These are phyloP conservation scores for Oplegnathus fasciatus DNA, from an alignment of 2,113 vertebrate genomes.

Conservation along the genomic window DNA sequence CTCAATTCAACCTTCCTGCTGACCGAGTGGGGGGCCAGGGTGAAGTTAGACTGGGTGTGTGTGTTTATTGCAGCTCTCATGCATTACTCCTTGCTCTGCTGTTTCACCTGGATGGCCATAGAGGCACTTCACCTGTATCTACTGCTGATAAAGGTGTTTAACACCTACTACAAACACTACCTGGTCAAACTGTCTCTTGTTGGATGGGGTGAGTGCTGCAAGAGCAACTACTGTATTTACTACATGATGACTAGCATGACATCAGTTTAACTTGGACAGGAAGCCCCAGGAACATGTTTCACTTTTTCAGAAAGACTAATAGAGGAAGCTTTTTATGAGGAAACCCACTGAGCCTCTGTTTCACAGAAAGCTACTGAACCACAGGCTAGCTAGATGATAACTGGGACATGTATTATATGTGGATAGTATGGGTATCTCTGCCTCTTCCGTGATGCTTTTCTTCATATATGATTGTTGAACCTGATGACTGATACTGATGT, in stretches of 20 bases:
- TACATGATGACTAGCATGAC: too few relatives aligned
- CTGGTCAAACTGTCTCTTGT: conserved; percentile 75
- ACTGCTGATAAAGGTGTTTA: conserved; percentile 80
- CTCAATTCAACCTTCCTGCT: conserved; percentile 81
- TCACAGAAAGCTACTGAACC: not conserved
- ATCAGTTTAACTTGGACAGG: not conserved
- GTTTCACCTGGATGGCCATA: conserved; percentile 84
- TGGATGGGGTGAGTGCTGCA: conserved; percentile 81
- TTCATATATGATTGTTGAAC: not conserved
- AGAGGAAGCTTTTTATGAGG: too few relatives aligned
- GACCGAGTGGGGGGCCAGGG: conserved; percentile 74
- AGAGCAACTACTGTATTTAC: not conserved
- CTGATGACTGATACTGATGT: not conserved
- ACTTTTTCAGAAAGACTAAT: not conserved
- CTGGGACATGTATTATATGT: not conserved
- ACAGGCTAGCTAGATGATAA: not conserved
- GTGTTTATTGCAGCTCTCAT: conserved; percentile 71
- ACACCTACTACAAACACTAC: conserved; percentile 79
- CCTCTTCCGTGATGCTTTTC: not conserved
- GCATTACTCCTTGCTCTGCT: conserved; percentile 80
- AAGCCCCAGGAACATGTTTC: not conserved
- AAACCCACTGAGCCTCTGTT: not conserved
- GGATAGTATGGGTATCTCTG: not conserved
- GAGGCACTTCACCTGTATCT: conserved; percentile 83
- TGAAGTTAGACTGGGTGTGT: conserved; percentile 57